Base-by-base conservation (phyloP, 2,797 vertebrate species). In the Fundulus diaphanus region DNA sequence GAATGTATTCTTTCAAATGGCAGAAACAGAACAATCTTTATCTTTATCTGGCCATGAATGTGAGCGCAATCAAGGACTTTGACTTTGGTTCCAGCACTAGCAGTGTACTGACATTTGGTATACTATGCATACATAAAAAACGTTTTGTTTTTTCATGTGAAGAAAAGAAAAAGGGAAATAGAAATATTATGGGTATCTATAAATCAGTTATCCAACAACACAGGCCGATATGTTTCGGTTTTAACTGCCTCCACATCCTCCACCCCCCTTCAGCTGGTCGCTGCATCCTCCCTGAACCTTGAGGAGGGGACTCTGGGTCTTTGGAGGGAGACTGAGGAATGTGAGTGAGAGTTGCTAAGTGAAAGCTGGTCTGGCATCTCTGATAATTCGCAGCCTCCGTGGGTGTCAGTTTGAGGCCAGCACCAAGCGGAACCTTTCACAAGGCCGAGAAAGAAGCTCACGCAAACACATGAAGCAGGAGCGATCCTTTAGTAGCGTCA, bases 341-440 rank as follows among this genome's bases (percentile, higher is more conserved):
- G 91, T 94, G 91, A 81, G 87, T 88, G 88, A 89, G 85, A 91
- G 92, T 80, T 82, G 92, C 90, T 92, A 93, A 95, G 92, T 93
- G 87, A 93, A 93, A 83, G 83, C 82, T 77, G 74, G 7, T 68
- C 81, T 87, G 75, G 81, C 86, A 78, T 87, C 88, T 80, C 83
- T 86, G 83, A 90, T 85, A 87, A 88, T 84, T 90, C 83, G 78
- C 80, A 91, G 90, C 31, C 82, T 83, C 81, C 22, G 82, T 90
- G 77, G 89, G 88, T 92, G 92, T 89, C 88, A 89, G 77, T 89
- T 85, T 89, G 84, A 18, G 85, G 76, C 85, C 88, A 88, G 85
- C 87, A 87, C 87, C 81, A 76, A 90, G 82, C 90, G 89, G 82
- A 87, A 90, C 85, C 92, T 71, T 87, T 88, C 83, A 81, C 83